These are phyloP conservation scores for Drosophila mauritiana DNA, from an alignment of 1,140 invertebrate species.

Conservation along the genomic window DNA sequence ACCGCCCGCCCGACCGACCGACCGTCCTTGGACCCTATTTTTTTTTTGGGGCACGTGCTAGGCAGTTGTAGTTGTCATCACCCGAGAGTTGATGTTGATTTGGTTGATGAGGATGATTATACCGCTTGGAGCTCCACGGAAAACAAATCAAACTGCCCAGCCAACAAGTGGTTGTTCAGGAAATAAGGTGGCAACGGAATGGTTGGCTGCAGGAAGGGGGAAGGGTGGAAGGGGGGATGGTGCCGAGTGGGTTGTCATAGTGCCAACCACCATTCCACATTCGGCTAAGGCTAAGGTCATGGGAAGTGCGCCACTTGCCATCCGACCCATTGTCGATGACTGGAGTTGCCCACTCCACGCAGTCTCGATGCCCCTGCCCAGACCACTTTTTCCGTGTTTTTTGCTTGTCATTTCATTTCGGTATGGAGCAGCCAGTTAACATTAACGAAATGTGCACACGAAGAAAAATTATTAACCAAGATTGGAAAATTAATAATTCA, in stretches of 20 bases:
- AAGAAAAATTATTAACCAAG: not conserved
- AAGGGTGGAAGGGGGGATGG: too few relatives aligned
- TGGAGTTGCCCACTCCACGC: conserved; percentile 38
- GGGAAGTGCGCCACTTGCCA: conserved; percentile 57
- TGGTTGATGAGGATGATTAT: conserved; percentile 52
- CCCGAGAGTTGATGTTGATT: conserved; percentile 25
- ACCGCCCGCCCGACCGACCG: too few relatives aligned
- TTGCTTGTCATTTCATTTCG: conserved; percentile 44
- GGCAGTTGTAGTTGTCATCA: conserved; percentile 35
- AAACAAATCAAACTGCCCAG: conserved; percentile 71
- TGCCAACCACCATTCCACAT: conserved; percentile 59
- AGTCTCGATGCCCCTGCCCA: conserved; percentile 1
- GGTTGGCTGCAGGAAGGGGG: too few relatives aligned
- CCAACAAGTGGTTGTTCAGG: conserved; percentile 57
- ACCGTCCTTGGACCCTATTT: not conserved
- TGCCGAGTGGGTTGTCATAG: conserved; percentile 57
- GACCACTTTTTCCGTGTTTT: conserved; percentile 33
- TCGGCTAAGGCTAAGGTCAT: conserved; percentile 74
- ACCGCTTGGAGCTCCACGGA: conserved; percentile 65
- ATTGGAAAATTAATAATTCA: too few relatives aligned
- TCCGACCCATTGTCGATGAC: conserved; percentile 26
- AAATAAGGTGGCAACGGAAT: conserved; percentile 1
- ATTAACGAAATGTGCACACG: conserved; percentile 12
- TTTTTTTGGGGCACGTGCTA: conserved; percentile 37
- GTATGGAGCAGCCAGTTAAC: conserved; percentile 26